A percentile compares a stretch with the other conserved stretches of the same genome.
These are phyloP conservation scores for Phylloscopus whistleri DNA, from an alignment of 2,113 vertebrate genomes.

Conservation along the genomic window DNA sequence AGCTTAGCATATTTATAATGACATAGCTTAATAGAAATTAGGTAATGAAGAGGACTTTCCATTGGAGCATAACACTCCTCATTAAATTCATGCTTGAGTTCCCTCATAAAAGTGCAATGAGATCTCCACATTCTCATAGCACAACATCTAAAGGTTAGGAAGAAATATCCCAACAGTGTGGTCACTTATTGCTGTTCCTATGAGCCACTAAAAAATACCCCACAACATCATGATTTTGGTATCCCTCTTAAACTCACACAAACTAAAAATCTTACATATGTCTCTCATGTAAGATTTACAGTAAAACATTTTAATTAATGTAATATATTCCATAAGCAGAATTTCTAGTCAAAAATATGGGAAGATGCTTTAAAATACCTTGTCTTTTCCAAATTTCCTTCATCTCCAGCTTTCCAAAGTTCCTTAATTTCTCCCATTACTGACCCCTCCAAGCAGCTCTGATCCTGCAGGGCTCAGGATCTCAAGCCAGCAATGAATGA, in stretches of 20 bases:
- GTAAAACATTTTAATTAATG: background rate
- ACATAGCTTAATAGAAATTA: background rate
- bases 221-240: background rate
- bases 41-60: background rate
- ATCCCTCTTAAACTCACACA: background rate
- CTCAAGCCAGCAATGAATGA: fast-evolving
- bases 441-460: background rate
- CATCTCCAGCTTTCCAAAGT: background rate
- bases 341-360: background rate
- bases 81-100: background rate
- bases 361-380: background rate
- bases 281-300: background rate
- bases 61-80: background rate
- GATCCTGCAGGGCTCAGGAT: background rate
- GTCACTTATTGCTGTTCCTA: background rate
- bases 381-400: background rate
- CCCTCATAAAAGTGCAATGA: background rate
- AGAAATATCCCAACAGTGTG: background rate
- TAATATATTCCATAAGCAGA: background rate
- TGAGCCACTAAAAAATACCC: background rate
- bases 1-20: background rate
- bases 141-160: background rate
- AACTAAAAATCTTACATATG: background rate
- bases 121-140: background rate
- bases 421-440: background rate